Evolutionary conservation across 2,113 vertebrate species (phyloP), one percentile per base, ranked within the genome.

Genomic region (Pipa parva): DNA sequence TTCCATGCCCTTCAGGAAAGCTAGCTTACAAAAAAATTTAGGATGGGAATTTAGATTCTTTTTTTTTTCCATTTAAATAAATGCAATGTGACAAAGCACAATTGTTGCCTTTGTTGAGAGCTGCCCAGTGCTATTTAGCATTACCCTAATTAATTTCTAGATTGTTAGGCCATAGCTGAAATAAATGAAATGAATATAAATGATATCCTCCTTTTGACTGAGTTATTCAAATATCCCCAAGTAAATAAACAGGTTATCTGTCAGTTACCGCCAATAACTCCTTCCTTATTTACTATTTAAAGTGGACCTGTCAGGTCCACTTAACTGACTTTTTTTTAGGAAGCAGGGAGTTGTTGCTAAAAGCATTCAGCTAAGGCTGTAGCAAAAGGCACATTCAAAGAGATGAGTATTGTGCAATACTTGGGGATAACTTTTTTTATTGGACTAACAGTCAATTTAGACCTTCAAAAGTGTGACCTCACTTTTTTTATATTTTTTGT

Each of bases 1-100:
- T 81, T 73, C 73, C 75, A 50, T 68, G 66, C 71, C 51, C 77
- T 80, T 74, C 66, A 65, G 68, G 73, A 78, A 78, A 72, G 63
- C 76, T 72, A 71, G 79, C 72, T 73, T 62, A 33, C 33, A 25
- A 17, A 78, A 76, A 82, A 31, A 73, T 66, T 59, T 33, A 52
- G 69, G 65, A 79, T 62, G 33, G 61, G 26, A 79, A 77, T 75
- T 77, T 71, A 8, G 24, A 21, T 4, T 33, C 46, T 52, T 25
- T 12, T 25, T 42, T 42, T 15, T 26, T 10, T 60, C 26, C 9
- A 7, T 27, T 21, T 13, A 25, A 7, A n/a, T 69, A 42, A 54
- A 42, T 28, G 31, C 18, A 54, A 15, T 22, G 52, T 24, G 52
- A 65, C 55, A 49, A 20, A 49, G 13, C 22, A 31, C 18, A 29